A percentile compares a stretch with the other conserved stretches of the same genome.
These are phyloP conservation scores for Actinopyga echinites DNA, from an alignment of 53 echinoderm and acorn worm species.

Conservation along the genomic window DNA sequence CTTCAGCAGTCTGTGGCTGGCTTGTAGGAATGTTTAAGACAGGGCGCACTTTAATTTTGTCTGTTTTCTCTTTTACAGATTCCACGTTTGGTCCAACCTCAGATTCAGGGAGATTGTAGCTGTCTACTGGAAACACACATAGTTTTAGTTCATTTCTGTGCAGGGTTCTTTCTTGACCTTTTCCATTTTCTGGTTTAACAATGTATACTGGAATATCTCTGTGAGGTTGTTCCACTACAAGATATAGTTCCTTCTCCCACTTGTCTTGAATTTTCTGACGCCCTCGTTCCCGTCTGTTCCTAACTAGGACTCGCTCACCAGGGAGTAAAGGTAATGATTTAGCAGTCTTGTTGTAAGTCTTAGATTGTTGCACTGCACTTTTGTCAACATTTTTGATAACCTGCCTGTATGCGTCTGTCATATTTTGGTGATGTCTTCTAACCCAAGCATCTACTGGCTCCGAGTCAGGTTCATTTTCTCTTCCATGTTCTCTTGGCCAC, in stretches of 20 bases:
- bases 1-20: not conserved
- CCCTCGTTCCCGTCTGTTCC: not conserved
- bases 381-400: not conserved
- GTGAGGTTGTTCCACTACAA: not conserved
- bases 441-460: slow-evolving; percentile 19
- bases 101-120: not conserved
- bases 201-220: not conserved
- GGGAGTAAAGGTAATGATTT: slow-evolving; percentile 2
- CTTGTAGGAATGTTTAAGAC: not conserved
- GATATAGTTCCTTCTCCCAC: not conserved
- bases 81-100: not conserved
- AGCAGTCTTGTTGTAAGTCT: not conserved
- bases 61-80: not conserved
- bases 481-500: not conserved
- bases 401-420: not conserved
- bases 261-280: slow-evolving; percentile 11
- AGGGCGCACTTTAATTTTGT: not conserved
- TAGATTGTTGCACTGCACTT: not conserved
- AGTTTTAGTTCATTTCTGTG: slow-evolving; percentile 9
- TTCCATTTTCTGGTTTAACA: not conserved
- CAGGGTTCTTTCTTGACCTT: not conserved
- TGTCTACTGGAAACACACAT: slow-evolving; percentile 1
- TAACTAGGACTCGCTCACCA: slow-evolving; percentile 35
- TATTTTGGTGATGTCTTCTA: not conserved
- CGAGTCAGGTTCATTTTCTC: not conserved